Base-by-base conservation (phyloP, 2,113 vertebrate species). In the Sander lucioperca region DNA sequence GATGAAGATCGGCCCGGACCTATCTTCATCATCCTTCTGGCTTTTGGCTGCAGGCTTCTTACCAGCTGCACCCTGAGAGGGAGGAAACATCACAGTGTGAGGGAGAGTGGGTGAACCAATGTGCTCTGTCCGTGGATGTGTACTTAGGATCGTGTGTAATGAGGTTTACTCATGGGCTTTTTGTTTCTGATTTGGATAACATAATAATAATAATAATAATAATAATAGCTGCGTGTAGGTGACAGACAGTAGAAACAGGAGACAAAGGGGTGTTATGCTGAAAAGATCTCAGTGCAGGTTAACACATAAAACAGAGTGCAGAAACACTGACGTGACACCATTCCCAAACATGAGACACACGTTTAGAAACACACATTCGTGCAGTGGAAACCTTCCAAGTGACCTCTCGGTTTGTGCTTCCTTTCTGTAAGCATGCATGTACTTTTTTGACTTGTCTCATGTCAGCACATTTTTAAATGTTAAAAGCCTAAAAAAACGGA, bases 21-120 rank as follows among this genome's bases (percentile, higher is more conserved):
- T 96, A 77, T 99, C 98, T 50, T 99, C 98, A 0, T 99, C 98
- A 14, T 99, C 98, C 85, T 99, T 99, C 54, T 88, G 48, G 21
- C 94, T 92, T 93, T 99, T 99, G 80, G 88, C 96, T 3, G 94
- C 92, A 59, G 96, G 93, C 89, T 99, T 99, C 93, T 99, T 99
- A 13, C 94, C 96, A 73, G 96, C 92, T 12, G 93, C 80, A 76
- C 94, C 94, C 98, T 99, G 88, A 69, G 16, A 43, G 6, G 6
- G 18, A 43, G 13, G 39, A 3, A 67, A 30, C 4, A 43, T 50
- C 12, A 56, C 16, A 74, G 66, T n/a, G 14, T 54, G 18, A 71
- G 12, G 15, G 2, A 13, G 6, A 65, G 14, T 1, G 50, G 56
- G 30, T 56, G 21, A 68, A 56, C 6, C 36, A 15, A 16, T 21